Base-by-base conservation (phyloP, 2,888 invertebrate species). In the Megamerina dolium region DNA sequence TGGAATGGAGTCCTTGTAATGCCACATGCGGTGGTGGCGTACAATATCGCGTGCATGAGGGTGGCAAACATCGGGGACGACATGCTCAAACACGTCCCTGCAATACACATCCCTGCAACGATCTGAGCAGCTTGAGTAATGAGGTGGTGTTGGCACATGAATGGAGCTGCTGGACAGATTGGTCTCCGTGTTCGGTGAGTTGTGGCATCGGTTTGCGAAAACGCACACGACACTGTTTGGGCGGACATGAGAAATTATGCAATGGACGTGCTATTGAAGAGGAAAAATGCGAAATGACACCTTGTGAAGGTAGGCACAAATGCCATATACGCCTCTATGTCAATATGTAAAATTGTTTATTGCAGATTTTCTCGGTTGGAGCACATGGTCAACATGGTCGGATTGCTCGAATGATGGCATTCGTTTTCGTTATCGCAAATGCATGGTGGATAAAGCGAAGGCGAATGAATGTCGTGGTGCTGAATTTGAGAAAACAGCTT, bases 101-200 rank as follows among this genome's bases (percentile, higher is more conserved):
- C 61, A 88, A 89, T 61, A 75, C 77, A 3, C 83, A 87, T 39
- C 74, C 81, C 1, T 91, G 91, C 58, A 81, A 81, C 2, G 58
- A 52, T 17, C 53, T 50, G 10, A 54, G 57, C 10, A 50, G 43
- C 14, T 58, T 57, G 20, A 55, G 61, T 31, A 63, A 56, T 35
- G 64, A 65, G 33, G 46, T 63, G 36, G 49, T 58, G n/a, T 26
- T 49, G 20, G 45, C 48, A 1, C 50, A 52, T 12, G 80, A 83
- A 58, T 89, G 88, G 88, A 80, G 85, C 3, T 89, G 89, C 57
- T 92, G 91, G 91, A 81, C 83, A 1, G 88, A 89, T 36, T 90
- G 87, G 86, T 80, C 85, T 3, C 76, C 78, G 10, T 91, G 91
- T 59, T 85, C 84, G 17, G 83, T 80, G 0, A 77, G 80, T 0